A percentile compares a stretch with the other conserved stretches of the same genome.
Conservation (phyloP, 2,797 vertebrate genomes). For the Sardinella longiceps region DNA sequence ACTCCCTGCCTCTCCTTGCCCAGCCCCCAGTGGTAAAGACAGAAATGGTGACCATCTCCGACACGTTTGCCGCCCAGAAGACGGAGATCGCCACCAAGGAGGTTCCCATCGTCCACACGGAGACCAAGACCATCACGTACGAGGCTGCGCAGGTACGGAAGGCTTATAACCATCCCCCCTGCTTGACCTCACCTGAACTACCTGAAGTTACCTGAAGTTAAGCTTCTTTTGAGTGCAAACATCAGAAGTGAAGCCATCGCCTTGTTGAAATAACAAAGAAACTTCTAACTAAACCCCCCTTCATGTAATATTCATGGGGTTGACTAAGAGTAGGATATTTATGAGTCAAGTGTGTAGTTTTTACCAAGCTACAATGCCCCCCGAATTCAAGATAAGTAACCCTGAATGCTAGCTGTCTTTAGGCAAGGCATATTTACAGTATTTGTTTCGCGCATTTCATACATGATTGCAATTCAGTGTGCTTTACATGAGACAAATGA, state of each 20-base stretch:
- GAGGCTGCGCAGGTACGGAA: slow-evolving; percentile 91
- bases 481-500: too few relatives aligned
- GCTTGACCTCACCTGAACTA: neutral
- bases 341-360: neutral
- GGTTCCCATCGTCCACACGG: slow-evolving; percentile 98
- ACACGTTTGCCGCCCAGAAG: slow-evolving; percentile 91
- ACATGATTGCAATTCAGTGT: too few relatives aligned
- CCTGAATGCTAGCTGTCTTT: too few relatives aligned
- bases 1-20: slow-evolving; percentile 59
- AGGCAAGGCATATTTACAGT: too few relatives aligned
- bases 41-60: slow-evolving; percentile 99
- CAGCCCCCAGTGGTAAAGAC: slow-evolving; percentile 99
- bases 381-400: too few relatives aligned
- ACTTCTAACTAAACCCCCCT: neutral
- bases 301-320: neutral
- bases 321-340: neutral
- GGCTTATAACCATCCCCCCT: neutral
- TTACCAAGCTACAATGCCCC: too few relatives aligned
- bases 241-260: neutral
- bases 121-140: slow-evolving; percentile 99
- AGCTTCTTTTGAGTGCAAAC: neutral
- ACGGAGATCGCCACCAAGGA: slow-evolving; percentile 98
- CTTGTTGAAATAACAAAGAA: neutral
- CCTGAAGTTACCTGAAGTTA: neutral
- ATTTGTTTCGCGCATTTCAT: too few relatives aligned